Evolutionary conservation across 2,797 vertebrate species (phyloP), one percentile per base, ranked within the genome.

Genomic region (Sebastes itinus): DNA sequence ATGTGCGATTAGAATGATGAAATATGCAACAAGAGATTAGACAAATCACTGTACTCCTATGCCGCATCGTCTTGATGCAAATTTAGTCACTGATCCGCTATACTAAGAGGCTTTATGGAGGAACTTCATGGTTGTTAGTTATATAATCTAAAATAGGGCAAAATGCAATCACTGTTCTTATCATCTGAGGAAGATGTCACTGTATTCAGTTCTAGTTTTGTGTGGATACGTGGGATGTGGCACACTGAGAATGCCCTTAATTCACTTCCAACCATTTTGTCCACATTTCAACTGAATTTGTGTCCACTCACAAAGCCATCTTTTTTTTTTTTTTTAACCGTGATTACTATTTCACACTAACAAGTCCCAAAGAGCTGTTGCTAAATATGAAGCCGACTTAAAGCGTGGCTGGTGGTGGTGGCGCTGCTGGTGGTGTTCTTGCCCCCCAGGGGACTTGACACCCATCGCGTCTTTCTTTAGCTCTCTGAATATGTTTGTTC

Each of bases 21-120:
- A 95, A 95, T 95, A 94, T 94, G 91, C 92, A 94, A 95, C 94
- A 93, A 93, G 94, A 96, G 95, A 96, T 96, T 96, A 96, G 93
- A 93, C 89, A 90, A 94, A 95, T 94, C 93, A 94, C 93, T 94
- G 91, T 86, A 93, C 95, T 94, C 87, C 87, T 83, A 82, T 93
- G 91, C 93, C 89, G 94, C 88, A 92, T 91, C 71, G 90, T 82
- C 92, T 92, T 82, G 85, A 96, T 96, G 94, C 94, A 95, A 96
- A 96, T 96, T 86, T 92, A 93, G 90, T 79, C 93, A 90, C 94
- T 96, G 95, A 96, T 96, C 93, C 91, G 88, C 90, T 91, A 90
- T 92, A 90, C 94, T 96, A 96, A 96, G 95, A 95, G 94, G 95
- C 95, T 96, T 96, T 95, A 93, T 95, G 91, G 73, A 89, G 91